Percentiles rank a stretch among this genome's conserved stretches.
phyloP scores from a whole-genome alignment of 2,797 vertebrate genomes.

The Pseudotriccus pelzelni region DNA sequence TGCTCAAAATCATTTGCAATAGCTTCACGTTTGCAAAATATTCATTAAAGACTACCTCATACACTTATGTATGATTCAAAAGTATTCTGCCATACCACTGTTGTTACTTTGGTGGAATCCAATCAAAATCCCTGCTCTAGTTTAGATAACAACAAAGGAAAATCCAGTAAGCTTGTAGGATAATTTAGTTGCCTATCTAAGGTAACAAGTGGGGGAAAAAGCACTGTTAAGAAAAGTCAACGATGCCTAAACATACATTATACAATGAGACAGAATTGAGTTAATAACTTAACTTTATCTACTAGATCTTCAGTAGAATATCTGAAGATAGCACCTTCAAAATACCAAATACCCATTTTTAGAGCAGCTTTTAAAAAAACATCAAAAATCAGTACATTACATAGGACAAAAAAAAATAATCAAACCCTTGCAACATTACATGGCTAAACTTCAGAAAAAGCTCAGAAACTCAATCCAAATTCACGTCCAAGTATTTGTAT shows the following conservation, averaged over 20 bases:
- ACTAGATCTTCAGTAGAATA: not conserved
- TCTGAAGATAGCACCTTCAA: not conserved
- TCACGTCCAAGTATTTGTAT: not conserved
- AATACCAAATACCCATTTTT: not conserved
- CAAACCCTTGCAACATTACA: not conserved
- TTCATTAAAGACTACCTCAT: not conserved
- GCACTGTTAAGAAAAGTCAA: not conserved
- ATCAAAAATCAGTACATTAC: not conserved
- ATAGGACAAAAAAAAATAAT: not conserved
- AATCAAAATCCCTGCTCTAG: not conserved
- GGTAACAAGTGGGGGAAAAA: fast-evolving
- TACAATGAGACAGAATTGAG: not conserved
- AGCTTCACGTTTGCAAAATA: not conserved
- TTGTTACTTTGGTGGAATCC: not conserved
- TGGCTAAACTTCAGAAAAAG: not conserved
- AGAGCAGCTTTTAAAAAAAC: not conserved
- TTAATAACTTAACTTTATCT: not conserved
- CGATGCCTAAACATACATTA: not conserved
- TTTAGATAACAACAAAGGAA: not conserved
- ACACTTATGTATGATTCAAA: not conserved
- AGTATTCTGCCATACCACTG: not conserved
- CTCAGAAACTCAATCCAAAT: not conserved
- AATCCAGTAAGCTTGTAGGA: not conserved
- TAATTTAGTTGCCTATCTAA: not conserved
- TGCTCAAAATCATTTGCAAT: not conserved